Evolutionary conservation across 2,113 vertebrate genomes (phyloP), one percentile per base, ranked within the genome.

Genomic region (Tragelaphus scriptus): DNA sequence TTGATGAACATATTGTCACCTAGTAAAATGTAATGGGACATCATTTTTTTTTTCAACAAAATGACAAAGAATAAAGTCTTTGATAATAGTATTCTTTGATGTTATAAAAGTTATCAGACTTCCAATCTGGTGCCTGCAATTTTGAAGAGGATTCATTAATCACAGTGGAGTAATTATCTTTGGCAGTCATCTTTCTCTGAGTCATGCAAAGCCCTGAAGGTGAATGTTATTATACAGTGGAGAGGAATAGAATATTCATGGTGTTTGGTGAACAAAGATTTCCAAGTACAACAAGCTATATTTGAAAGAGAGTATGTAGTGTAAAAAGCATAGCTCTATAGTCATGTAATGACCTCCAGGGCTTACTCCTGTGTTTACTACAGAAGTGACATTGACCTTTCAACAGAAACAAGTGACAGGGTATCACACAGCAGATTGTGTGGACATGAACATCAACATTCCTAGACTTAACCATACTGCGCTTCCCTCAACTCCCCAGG

Each of bases 21-120:
- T 96, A 71, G 40, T 94, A 68, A 91, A 91, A 85, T 97, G 40
- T 95, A 94, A 97, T 94, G 65, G 51, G 30, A 94, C 80, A 68
- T 91, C 55, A 16, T 7, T 77, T 36, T 85, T 36, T 40, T 94
- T 91, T 88, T 44, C 21, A 96, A 93, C 19, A 90, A 92, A 96
- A 59, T 53, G n/a, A 68, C 80, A 91, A 94, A 87, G 63, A 92
- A 88, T 93, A 68, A 97, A 91, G 36, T 91, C 93, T 95, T 97
- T 95, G 61, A 89, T 91, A 91, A 98, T 93, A 91, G 30, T 88
- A 79, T 59, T 89, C 88, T 97, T 97, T 97, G 91, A 98, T 97
- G 85, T 80, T 91, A 87, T 92, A 47, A 97, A 95, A 97, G 30
- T 85, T 87, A 96, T 81, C 58, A 95, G 86, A 17, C 80, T 95